phyloP scores from a whole-genome alignment of 1,140 invertebrate species.

The Euwallacea similis region DNA sequence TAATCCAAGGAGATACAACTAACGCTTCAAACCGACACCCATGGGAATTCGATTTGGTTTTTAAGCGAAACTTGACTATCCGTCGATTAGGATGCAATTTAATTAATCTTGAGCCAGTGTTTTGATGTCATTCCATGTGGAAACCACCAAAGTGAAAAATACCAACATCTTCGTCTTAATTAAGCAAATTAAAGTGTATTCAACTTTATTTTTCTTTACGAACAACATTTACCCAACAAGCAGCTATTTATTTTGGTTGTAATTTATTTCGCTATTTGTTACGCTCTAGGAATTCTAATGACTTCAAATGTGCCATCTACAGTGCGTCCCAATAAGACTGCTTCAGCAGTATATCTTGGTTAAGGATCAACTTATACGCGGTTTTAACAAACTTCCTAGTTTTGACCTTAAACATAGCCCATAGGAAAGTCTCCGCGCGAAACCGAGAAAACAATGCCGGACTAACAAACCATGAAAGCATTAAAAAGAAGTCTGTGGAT shows the following conservation, averaged over 20 bases:
- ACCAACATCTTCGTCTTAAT: too few species aligned
- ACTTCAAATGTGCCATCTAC: too few species aligned
- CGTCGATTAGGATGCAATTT: slow-evolving; percentile 2
- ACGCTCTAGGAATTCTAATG: too few species aligned
- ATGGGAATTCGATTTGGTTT: neutral
- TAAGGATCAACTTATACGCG: too few species aligned
- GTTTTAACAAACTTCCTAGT: neutral
- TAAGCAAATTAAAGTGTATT: too few species aligned
- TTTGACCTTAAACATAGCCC: neutral
- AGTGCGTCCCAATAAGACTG: too few species aligned
- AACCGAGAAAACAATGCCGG: slow-evolving; percentile 22
- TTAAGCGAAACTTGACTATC: neutral
- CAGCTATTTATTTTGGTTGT: too few species aligned
- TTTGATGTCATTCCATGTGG: neutral
- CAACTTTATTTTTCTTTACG: too few species aligned
- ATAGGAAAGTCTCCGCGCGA: neutral
- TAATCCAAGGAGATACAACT: neutral
- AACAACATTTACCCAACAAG: too few species aligned
- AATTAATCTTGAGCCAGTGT: neutral
- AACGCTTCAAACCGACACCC: neutral
- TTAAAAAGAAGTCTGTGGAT: slow-evolving; percentile 15
- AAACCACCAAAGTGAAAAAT: too few species aligned
- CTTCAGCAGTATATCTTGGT: too few species aligned
- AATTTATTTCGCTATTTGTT: too few species aligned
- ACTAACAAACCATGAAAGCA: slow-evolving; percentile 35